Base-by-base conservation (phyloP, 1,140 invertebrate species). In the Lepidurus couesii region DNA sequence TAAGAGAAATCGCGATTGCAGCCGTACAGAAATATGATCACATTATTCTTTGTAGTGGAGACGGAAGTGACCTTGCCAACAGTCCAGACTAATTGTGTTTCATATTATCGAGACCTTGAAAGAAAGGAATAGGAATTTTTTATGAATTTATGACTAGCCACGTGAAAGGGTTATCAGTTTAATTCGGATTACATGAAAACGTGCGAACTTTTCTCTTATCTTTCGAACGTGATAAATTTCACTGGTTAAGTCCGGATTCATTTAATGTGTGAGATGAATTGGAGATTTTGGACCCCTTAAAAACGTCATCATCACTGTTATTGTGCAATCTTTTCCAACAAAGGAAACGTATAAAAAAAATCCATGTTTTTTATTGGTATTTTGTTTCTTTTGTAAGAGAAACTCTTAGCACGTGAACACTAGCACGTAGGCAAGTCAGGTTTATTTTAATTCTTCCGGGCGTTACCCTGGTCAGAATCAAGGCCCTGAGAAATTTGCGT, bases 71-170 rank as follows among this genome's bases (percentile, higher is more conserved):
- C 53, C 53, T 65, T 65, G 53, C 16, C 16, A 7, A 11, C 34
- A 7, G 53, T n/a, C 53, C 53, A 21, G 13, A 65, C 16, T 65
- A 65, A 65, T n/a, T 4, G 0, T 7, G 21, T 65, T 21, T 9
- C 21, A 65, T 65, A 11, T 21, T 65, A 65, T 65, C 53, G 53
- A 65, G 53, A 65, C 53, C 53, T 65, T 65, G 53, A 65, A 65
- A 65, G 21, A 21, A 65, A 65, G 21, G 21, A 13, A 13, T 13
- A 13, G 21, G 47, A 65, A 65, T 65, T 16, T 16, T 65, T 65
- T 0, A 65, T 65, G 9, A 21, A 5, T 34, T 34, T 65, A 21
- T 16, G 8, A 7, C 53, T 10, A 47, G 16, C 45, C 45, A 9
- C 53, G 53, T 65, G 53, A 65, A 65, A 16, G 53, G 9, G 21